Conservation (phyloP, 1,140 invertebrate species). For the Bombus turneri region DNA sequence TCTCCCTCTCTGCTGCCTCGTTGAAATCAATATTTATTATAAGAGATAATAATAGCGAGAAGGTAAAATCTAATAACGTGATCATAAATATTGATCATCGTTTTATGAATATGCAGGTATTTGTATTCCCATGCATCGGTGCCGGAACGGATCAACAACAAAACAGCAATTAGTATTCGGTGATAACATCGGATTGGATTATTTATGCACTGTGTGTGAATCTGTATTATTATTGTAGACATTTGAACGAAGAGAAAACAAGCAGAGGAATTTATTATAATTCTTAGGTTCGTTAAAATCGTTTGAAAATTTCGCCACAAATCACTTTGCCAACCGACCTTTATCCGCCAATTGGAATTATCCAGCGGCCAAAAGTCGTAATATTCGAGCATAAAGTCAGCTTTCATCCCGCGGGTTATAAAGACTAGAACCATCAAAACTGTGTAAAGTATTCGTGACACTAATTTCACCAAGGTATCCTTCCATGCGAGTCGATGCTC, state of each 20-base stretch:
- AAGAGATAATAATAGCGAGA: slow-evolving; percentile 38
- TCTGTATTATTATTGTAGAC: background rate
- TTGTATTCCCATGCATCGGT: background rate
- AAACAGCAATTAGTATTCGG: background rate
- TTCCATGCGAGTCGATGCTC: too few relatives aligned
- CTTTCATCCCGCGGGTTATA: background rate
- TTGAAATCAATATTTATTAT: slow-evolving; percentile 22
- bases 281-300: background rate
- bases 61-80: slow-evolving; percentile 35
- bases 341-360: background rate
- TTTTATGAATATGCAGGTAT: slow-evolving; percentile 26
- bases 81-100: slow-evolving; percentile 39
- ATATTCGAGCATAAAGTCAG: background rate
- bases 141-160: background rate
- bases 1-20: too few relatives aligned
- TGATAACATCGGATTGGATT: background rate
- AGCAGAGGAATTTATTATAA: background rate
- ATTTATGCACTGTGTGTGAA: background rate
- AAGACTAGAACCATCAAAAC: background rate
- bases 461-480: background rate
- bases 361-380: background rate
- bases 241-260: background rate
- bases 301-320: background rate
- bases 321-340: background rate
- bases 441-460: background rate